A percentile compares a stretch with the other conserved stretches of the same genome.
These are phyloP conservation scores for Prorops nasuta DNA, from an alignment of 1,140 invertebrate species.

Conservation along the genomic window DNA sequence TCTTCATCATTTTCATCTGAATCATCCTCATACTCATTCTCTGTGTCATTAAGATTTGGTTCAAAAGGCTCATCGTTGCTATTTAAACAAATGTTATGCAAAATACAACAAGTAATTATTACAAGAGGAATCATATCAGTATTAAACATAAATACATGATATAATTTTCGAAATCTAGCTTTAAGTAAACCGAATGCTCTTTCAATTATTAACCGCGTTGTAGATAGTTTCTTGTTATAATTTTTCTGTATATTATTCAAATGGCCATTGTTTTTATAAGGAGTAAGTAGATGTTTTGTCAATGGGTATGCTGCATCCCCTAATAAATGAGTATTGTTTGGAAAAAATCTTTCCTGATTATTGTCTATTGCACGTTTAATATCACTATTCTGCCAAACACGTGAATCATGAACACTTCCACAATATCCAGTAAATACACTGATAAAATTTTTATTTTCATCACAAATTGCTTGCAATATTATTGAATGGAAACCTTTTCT, in stretches of 20 bases:
- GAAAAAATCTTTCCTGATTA: conserved; percentile 9
- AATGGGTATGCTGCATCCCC: conserved; percentile 31
- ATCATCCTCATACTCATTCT: background rate
- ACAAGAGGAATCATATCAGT: no score
- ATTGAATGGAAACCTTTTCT: no score
- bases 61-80: background rate
- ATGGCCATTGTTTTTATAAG: conserved; percentile 22
- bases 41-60: no score
- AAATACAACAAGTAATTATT: background rate
- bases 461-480: no score
- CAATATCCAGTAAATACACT: conserved; percentile 31
- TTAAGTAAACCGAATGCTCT: background rate
- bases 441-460: conserved; percentile 19
- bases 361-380: conserved; percentile 11
- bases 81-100: background rate
- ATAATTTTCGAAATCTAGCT: background rate
- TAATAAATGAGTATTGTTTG: conserved; percentile 14
- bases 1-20: background rate
- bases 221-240: background rate
- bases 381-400: conserved; percentile 17
- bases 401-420: conserved; percentile 23
- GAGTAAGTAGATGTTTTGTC: conserved; percentile 19
- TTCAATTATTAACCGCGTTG: background rate
- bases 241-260: no score
- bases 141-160: background rate